Evolutionary conservation across 1,140 invertebrate species (phyloP), one percentile per base, ranked within the genome.

Genomic region (Palaemon carinicauda): DNA sequence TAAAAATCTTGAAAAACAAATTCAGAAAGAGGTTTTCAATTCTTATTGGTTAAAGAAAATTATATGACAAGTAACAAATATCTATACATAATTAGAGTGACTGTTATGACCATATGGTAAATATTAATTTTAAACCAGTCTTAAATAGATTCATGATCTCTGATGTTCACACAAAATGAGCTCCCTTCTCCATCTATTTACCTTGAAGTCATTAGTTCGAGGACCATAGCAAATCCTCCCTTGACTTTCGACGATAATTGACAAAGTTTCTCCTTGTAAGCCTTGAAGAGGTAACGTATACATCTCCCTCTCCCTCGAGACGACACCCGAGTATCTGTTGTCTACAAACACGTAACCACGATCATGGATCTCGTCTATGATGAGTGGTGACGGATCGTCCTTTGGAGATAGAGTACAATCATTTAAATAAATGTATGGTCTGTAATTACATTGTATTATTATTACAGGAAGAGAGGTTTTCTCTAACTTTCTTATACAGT

Each of bases 321-420:
- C 75, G 54, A 91, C 87, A 10, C 92, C 92, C 14, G 86, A 80
- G 17, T 86, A 77, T 3, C 50, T 15, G 24, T 83, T 77, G 91
- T 97, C 94, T 0, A 97, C 91, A 90, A 94, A 96, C 54, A 97
- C 93, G 74, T 95, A 93, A 1, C 94, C 95, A 86, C 96, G 93
- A 91, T 98, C 96, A 27, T 93, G 92, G 1, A 95, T 91, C 27
- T 93, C 92, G 2, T 90, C 89, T 14, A 95, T 92, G 56, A 91
- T 90, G 0, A 97, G 90, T 41, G 93, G 41, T 3, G 92, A 91
- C 19, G 94, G 93, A 90, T 94, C 93, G 10, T 92, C 91, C 3
- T 92, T 90, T 24, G 90, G 65, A n/a, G n/a, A n/a, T n/a, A n/a
- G n/a, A 10, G 54, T 29, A 24, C 3, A 78, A 41, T 54, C 17